Evolutionary conservation across 2,797 vertebrate genomes (phyloP), one percentile per base, ranked within the genome.

Genomic region (Tokudaia tokunoshimensis): DNA sequence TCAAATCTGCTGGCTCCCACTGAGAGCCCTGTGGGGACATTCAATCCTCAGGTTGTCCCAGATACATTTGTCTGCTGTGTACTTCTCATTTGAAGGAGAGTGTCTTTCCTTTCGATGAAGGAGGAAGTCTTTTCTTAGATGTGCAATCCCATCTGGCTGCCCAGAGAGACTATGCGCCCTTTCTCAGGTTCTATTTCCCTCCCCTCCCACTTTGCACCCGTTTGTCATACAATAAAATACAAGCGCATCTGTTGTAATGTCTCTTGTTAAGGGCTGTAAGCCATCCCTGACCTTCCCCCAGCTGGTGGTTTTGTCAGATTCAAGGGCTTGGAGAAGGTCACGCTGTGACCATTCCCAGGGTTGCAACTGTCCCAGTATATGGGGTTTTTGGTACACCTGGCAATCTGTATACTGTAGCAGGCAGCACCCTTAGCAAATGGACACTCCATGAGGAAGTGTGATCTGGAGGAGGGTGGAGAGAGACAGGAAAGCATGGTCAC

Each of bases 1-100:
- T 72, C 0, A 26, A 97, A 91, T 8, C 72, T 44, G 5, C 57
- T 17, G 63, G 76, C 65, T 97, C 91, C 79, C 74, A n/a, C 10
- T 2, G 92, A 92, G 78, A 94, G 79, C 65, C 87, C 75, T 14
- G 10, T 70, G 91, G 82, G 63, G 85, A 37, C 52, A 59, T 89
- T 96, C 83, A 96, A 14, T 89, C 83, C 74, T 95, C 89, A 59
- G 2, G 19, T 44, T 95, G 83, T 91, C 85, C 63, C 22, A n/a
- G 92, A 83, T 67, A 67, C 74, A 85, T 96, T 94, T 96, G 78
- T 97, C 96, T 96, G 89, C 90, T 80, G 80, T 41, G 47, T 88
- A 83, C n/a, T 90, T 97, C 92, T 92, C 89, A 81, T 90, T 92
- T 95, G 92, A 96, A 94, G 92, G 88, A 86, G 89, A 91, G 65